phyloP scores from a whole-genome alignment of 2,888 invertebrate genomes.

The Neocrepidodera transversa region DNA sequence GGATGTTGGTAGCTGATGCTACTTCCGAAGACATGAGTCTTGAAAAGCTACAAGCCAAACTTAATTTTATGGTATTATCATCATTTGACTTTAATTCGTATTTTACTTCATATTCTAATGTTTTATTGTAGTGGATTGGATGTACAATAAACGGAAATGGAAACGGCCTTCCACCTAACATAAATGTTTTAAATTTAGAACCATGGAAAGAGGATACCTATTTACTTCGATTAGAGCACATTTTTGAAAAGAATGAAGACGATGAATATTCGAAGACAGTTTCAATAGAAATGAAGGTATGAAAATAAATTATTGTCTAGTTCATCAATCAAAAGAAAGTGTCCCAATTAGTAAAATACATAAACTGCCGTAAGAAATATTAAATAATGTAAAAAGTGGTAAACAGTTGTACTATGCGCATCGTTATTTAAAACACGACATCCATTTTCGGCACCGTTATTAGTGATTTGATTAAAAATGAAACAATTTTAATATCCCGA shows the following conservation, averaged over 20 bases:
- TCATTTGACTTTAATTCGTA: too few relatives aligned
- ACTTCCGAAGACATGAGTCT: constrained; percentile 14
- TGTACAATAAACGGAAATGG: constrained; percentile 44
- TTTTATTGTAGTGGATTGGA: constrained; percentile 9
- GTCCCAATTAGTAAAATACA: neutral
- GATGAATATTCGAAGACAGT: constrained; percentile 56
- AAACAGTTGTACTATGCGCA: too few relatives aligned
- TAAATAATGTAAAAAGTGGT: too few relatives aligned
- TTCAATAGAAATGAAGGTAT: constrained; percentile 57
- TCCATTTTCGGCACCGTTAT: too few relatives aligned
- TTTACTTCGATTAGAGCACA: constrained; percentile 67
- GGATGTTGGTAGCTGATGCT: constrained; percentile 51
- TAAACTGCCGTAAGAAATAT: too few relatives aligned
- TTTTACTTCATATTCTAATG: too few relatives aligned
- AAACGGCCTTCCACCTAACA: constrained; percentile 62
- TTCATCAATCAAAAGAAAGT: neutral
- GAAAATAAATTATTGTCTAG: neutral
- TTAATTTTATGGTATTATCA: constrained; percentile 27
- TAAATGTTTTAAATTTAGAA: constrained; percentile 68
- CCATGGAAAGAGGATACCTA: constrained; percentile 64
- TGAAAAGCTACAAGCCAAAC: constrained; percentile 1
- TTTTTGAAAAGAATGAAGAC: constrained; percentile 62
- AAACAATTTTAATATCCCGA: too few relatives aligned
- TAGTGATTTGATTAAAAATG: too few relatives aligned
- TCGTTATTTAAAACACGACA: too few relatives aligned